Percentiles rank a stretch among this genome's conserved stretches.
phyloP scores from a whole-genome alignment of 2,797 vertebrate genomes.

The Siniperca obscura region DNA sequence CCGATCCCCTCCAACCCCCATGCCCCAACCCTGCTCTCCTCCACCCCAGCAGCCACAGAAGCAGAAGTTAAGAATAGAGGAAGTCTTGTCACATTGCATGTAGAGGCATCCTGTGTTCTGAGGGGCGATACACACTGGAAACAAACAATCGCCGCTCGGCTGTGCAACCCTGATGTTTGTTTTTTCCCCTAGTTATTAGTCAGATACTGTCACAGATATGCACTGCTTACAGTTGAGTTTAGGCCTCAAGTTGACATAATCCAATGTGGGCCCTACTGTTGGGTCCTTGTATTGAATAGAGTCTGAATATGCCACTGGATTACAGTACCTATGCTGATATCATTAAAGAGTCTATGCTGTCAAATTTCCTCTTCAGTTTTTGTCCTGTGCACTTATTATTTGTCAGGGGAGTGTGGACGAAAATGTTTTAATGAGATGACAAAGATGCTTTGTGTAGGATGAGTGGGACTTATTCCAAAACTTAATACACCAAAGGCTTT shows the following conservation, averaged over 20 bases:
- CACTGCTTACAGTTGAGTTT: constrained; percentile 58
- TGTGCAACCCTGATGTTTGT: constrained; percentile 58
- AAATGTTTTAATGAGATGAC: constrained; percentile 62
- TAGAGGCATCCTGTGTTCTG: constrained; percentile 68
- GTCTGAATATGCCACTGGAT: constrained; percentile 51
- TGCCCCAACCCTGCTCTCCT: constrained; percentile 16
- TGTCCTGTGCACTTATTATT: constrained; percentile 1
- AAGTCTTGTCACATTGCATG: constrained; percentile 86
- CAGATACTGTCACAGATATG: constrained; percentile 82
- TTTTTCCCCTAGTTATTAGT: constrained; percentile 68
- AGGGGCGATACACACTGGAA: constrained; percentile 68
- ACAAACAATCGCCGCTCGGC: constrained; percentile 65
- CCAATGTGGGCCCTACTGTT: constrained; percentile 47
- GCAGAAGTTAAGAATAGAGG: constrained; percentile 84
- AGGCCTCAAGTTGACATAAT: constrained; percentile 76
- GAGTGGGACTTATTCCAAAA: constrained; percentile 34
- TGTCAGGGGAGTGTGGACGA: constrained; percentile 32
- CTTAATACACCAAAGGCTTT: background rate
- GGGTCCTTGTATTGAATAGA: constrained; percentile 57
- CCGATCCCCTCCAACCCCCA: background rate
- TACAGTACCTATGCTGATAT: constrained; percentile 50
- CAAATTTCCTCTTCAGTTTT: constrained; percentile 27
- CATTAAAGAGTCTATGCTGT: constrained; percentile 56
- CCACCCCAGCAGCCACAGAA: constrained; percentile 70
- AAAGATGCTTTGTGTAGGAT: constrained; percentile 18